A percentile compares a stretch with the other conserved stretches of the same genome.
These are phyloP conservation scores for Amphipoea oculea DNA, from an alignment of 2,888 invertebrate species.

Conservation along the genomic window DNA sequence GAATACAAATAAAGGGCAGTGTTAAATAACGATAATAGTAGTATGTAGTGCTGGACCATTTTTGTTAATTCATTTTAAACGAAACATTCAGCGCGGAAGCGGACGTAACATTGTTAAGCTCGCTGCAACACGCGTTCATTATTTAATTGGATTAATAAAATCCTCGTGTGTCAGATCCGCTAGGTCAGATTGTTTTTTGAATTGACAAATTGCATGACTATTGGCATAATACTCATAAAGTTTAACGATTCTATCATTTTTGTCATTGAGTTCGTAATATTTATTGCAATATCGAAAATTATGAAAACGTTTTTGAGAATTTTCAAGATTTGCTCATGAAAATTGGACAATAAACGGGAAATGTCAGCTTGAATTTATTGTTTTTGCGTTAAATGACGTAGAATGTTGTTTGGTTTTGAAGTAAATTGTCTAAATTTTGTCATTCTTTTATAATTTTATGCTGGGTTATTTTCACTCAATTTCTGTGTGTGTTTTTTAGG, in stretches of 20 bases:
- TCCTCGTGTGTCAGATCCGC: constrained; percentile 40
- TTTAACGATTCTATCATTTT: constrained; percentile 36
- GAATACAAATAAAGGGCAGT: neutral
- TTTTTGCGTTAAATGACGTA: neutral
- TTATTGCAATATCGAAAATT: constrained; percentile 7
- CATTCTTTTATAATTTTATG: neutral
- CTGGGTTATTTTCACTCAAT: neutral
- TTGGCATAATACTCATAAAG: constrained; percentile 26
- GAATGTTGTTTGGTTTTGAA: constrained; percentile 1
- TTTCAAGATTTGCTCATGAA: constrained; percentile 8
- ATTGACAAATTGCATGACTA: constrained; percentile 60
- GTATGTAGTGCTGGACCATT: neutral
- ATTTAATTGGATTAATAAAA: constrained; percentile 57
- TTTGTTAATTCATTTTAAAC: constrained; percentile 22
- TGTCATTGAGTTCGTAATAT: constrained; percentile 41
- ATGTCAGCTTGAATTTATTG: constrained; percentile 7
- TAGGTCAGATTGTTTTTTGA: constrained; percentile 54
- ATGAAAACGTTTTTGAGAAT: neutral
- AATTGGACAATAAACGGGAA: neutral
- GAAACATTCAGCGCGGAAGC: constrained; percentile 36
- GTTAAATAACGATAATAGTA: neutral
- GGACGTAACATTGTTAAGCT: constrained; percentile 32
- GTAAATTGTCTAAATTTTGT: neutral
- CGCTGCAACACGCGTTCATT: constrained; percentile 33
- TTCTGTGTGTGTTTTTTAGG: neutral